Evolutionary conservation across 1,140 invertebrate species (phyloP).

Genomic region (honey bee (Apis mellifera)): DNA sequence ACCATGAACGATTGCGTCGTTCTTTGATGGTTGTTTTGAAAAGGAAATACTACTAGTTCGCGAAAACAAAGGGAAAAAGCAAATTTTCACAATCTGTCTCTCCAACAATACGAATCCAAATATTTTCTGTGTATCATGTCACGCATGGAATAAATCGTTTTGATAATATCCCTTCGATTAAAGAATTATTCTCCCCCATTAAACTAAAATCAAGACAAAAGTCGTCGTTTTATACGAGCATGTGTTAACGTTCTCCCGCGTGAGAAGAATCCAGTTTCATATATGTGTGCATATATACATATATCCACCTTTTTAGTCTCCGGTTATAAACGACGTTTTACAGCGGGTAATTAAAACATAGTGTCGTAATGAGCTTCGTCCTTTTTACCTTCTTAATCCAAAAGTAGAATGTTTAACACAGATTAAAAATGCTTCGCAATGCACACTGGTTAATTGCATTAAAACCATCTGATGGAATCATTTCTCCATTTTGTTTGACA

Average conservation of each 20-base stretch:
- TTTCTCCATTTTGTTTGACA: too few species aligned
- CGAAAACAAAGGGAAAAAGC: not conserved
- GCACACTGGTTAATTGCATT: too few species aligned
- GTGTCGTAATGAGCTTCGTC: conserved; percentile 1
- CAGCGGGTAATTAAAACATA: conserved; percentile 33
- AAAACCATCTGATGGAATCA: not conserved
- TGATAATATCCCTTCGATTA: too few species aligned
- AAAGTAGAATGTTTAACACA: not conserved
- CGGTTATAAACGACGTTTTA: conserved; percentile 18
- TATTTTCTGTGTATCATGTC: not conserved
- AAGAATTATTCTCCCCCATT: not conserved
- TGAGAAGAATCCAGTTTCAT: not conserved
- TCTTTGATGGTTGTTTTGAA: not conserved
- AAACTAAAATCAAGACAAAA: conserved; percentile 14
- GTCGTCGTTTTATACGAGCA: conserved; percentile 29
- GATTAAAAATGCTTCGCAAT: conserved; percentile 7
- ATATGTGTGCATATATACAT: not conserved
- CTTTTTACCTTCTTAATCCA: conserved; percentile 13
- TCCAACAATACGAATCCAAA: not conserved
- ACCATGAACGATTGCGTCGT: not conserved
- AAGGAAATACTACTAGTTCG: not conserved
- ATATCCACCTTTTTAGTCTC: conserved; percentile 9
- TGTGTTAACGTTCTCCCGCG: conserved; percentile 15
- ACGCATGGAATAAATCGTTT: too few species aligned
- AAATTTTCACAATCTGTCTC: not conserved